Conservation (phyloP, 2,113 vertebrate species). For the Ramphastos sulfuratus region DNA sequence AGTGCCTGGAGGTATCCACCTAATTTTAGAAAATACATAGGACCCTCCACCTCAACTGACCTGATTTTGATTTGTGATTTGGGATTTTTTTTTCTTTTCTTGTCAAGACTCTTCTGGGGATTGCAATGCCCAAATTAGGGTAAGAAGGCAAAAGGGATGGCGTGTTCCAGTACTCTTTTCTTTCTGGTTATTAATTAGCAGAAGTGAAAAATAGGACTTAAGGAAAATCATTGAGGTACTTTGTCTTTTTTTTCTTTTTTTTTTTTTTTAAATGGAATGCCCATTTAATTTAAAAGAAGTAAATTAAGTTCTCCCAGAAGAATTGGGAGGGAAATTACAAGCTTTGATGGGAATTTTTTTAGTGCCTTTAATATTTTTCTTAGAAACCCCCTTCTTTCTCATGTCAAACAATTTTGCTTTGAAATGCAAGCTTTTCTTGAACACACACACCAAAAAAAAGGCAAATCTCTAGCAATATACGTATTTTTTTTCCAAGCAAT, state of each 20-base stretch:
- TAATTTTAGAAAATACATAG: slow-evolving; percentile 57
- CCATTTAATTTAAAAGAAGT: background rate
- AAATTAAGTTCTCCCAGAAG: background rate
- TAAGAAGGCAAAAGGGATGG: slow-evolving; percentile 46
- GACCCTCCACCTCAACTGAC: slow-evolving; percentile 42
- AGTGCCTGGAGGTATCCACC: slow-evolving; percentile 25
- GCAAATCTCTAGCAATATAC: too few relatives aligned
- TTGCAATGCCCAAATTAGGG: slow-evolving; percentile 64
- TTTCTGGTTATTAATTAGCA: slow-evolving; percentile 53
- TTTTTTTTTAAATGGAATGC: background rate
- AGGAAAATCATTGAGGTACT: background rate
- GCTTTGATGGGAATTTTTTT: background rate
- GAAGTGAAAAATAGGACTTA: slow-evolving; percentile 44
- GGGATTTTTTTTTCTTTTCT: slow-evolving; percentile 46
- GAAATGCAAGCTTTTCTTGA: background rate
- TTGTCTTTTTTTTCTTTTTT: background rate
- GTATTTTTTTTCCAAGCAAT: too few relatives aligned
- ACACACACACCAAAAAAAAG: background rate
- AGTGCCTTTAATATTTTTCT: background rate
- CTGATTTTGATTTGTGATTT: slow-evolving; percentile 69
- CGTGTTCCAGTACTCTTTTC: background rate
- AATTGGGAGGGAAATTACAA: background rate
- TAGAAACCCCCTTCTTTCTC: background rate
- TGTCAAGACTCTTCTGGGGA: background rate
- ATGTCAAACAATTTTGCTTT: background rate